Evolutionary conservation across 2,113 vertebrate genomes (phyloP).

Genomic region (Naja naja): DNA sequence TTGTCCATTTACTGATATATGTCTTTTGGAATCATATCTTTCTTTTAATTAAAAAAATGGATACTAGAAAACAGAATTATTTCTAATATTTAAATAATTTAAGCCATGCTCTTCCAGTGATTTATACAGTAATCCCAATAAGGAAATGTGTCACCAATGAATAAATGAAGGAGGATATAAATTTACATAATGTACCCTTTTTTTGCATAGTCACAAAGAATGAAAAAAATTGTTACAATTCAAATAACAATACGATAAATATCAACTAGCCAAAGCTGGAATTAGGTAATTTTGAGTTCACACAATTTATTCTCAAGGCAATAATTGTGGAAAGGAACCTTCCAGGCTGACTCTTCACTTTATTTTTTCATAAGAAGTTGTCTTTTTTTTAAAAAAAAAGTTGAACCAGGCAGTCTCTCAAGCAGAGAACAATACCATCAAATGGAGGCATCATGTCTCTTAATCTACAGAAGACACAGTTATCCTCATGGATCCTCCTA

Average conservation of each 20-base stretch:
- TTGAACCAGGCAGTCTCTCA: background rate
- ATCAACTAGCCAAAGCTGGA: background rate
- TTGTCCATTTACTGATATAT: background rate
- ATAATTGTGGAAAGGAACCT: background rate
- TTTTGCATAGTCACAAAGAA: background rate
- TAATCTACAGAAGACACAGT: background rate
- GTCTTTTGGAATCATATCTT: background rate
- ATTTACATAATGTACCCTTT: background rate
- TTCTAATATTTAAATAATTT: background rate
- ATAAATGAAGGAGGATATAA: background rate
- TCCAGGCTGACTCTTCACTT: background rate
- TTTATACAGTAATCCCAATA: background rate
- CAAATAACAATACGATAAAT: background rate
- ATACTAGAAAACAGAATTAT: background rate
- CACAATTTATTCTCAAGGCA: background rate
- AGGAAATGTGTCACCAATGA: background rate
- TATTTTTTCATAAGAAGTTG: background rate
- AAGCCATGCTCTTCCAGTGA: no score
- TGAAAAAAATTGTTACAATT: background rate
- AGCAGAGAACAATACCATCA: background rate
- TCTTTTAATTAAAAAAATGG: background rate
- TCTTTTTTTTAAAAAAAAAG: background rate
- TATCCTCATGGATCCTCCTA: background rate
- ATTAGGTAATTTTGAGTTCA: background rate
- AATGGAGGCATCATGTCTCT: background rate